Evolutionary conservation across 2,888 invertebrate species (phyloP).

Genomic region (Acleris literana): DNA sequence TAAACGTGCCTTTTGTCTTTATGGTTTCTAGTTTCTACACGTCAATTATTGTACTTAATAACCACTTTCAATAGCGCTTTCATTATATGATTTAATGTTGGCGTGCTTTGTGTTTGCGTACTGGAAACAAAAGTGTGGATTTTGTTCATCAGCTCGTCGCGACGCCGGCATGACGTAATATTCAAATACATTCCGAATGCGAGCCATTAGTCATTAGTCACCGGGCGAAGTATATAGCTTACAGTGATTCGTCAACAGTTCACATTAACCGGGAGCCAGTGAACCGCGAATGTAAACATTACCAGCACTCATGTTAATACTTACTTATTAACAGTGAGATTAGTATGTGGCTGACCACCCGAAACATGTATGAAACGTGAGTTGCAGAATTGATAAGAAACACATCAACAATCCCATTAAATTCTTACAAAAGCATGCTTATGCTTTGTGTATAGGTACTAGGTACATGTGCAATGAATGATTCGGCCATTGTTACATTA

Average conservation of each 20-base stretch:
- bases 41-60: not conserved
- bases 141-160: slow-evolving; percentile 25
- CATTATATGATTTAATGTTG: slow-evolving; percentile 10
- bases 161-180: slow-evolving; percentile 20
- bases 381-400: not conserved
- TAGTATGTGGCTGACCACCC: not conserved
- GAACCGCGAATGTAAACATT: slow-evolving; percentile 29
- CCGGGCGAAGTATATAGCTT: slow-evolving; percentile 13
- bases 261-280: slow-evolving; percentile 24
- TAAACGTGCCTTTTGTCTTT: not conserved
- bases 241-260: slow-evolving; percentile 17
- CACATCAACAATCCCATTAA: not conserved
- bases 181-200: slow-evolving; percentile 19
- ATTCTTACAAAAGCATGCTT: not conserved
- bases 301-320: not conserved
- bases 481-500: not conserved
- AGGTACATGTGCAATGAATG: no score
- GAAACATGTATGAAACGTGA: not conserved
- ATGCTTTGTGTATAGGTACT: no score
- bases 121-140: slow-evolving; percentile 19
- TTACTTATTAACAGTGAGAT: not conserved
- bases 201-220: slow-evolving; percentile 23
- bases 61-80: no score
- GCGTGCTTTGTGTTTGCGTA: slow-evolving; percentile 15
- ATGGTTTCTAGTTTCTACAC: no score